phyloP scores from a whole-genome alignment of 2,113 vertebrate species.

The Cynocephalus volans region DNA sequence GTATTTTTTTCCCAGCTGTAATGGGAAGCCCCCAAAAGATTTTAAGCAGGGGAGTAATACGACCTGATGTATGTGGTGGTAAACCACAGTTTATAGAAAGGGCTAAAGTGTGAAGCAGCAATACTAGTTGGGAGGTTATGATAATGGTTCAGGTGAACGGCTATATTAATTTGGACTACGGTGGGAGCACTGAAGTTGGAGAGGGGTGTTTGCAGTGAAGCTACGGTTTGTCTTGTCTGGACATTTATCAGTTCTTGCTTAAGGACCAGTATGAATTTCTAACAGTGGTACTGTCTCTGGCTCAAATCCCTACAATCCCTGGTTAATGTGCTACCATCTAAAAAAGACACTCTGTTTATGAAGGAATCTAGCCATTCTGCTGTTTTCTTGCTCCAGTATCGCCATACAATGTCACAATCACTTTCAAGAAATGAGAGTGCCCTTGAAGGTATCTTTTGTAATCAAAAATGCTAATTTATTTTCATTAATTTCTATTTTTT shows the following conservation, averaged over 20 bases:
- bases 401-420: not conserved
- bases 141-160: not conserved
- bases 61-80: not conserved
- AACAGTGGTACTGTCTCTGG: not conserved
- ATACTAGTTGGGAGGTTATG: not conserved
- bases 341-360: not conserved
- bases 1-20: not conserved
- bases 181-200: not conserved
- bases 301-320: not conserved
- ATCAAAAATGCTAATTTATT: constrained; percentile 84
- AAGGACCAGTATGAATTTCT: not conserved
- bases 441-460: constrained; percentile 82
- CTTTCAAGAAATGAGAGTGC: constrained; percentile 69
- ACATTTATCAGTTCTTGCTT: not conserved
- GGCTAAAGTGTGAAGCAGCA: not conserved
- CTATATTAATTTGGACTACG: not conserved
- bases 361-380: not conserved
- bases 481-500: constrained; percentile 74
- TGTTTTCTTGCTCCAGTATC: not conserved
- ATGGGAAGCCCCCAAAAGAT: not conserved
- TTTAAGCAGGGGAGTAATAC: not conserved
- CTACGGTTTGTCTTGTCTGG: not conserved
- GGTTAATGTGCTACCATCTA: not conserved
- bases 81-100: not conserved
- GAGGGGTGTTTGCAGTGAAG: not conserved